These are phyloP conservation scores for Denticeps clupeoides DNA, from an alignment of 2,797 vertebrate genomes.

Conservation along the genomic window DNA sequence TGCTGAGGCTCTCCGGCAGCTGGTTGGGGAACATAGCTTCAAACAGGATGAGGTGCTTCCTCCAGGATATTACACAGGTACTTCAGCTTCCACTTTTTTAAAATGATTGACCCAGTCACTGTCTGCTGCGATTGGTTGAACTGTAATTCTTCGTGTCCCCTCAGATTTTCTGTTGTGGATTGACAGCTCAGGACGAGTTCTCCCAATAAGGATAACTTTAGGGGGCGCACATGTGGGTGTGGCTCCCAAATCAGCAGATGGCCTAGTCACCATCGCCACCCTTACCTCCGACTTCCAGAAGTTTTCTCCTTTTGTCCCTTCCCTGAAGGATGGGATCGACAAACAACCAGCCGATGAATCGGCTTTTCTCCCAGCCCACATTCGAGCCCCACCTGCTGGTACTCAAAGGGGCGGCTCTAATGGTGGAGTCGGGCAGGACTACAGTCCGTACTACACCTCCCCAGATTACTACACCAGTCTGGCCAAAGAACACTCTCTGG, in stretches of 20 bases:
- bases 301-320: slow-evolving; percentile 47
- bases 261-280: slow-evolving; percentile 38
- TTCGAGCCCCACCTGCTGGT: slow-evolving; percentile 10
- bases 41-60: slow-evolving; percentile 76
- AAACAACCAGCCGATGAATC: slow-evolving; percentile 25
- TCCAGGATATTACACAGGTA: slow-evolving; percentile 85
- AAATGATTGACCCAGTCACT: background rate
- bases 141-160: slow-evolving; percentile 30
- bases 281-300: slow-evolving; percentile 53
- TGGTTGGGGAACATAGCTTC: slow-evolving; percentile 77
- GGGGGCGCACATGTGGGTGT: slow-evolving; percentile 35
- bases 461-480: slow-evolving; percentile 55
- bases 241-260: slow-evolving; percentile 35
- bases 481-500: slow-evolving; percentile 63
- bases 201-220: slow-evolving; percentile 57
- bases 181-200: slow-evolving; percentile 63
- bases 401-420: slow-evolving; percentile 33
- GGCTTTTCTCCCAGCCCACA: slow-evolving; percentile 43
- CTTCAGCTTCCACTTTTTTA: background rate
- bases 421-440: slow-evolving; percentile 38
- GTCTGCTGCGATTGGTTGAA: background rate
- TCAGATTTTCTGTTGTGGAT: slow-evolving; percentile 75
- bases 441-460: slow-evolving; percentile 49
- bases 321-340: slow-evolving; percentile 35
- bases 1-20: slow-evolving; percentile 75